A percentile compares a stretch with the other conserved stretches of the same genome.
Conservation (phyloP, 2,888 invertebrate species). For the Cacoxenus indagator region DNA sequence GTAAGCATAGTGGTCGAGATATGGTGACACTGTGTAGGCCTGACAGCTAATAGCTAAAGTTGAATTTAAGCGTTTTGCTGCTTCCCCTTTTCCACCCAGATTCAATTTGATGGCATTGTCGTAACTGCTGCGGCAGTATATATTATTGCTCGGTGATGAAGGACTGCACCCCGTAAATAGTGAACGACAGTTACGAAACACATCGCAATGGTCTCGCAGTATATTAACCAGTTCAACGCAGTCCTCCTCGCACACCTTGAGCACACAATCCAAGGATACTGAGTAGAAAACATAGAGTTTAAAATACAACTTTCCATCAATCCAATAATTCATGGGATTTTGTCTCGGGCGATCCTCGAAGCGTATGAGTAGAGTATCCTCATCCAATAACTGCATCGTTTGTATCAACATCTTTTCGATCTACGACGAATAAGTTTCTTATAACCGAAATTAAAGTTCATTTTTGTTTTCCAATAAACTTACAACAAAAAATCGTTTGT, state of each 20-base stretch:
- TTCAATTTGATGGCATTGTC: slow-evolving; percentile 33
- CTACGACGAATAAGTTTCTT: too few species aligned
- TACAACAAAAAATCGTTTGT: slow-evolving; percentile 56
- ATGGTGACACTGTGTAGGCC: slow-evolving; percentile 93
- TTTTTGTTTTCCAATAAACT: too few species aligned
- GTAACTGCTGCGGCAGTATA: slow-evolving; percentile 73
- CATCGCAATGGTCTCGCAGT: slow-evolving; percentile 92
- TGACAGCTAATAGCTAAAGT: slow-evolving; percentile 96
- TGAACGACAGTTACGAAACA: slow-evolving; percentile 89
- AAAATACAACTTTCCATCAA: slow-evolving; percentile 30
- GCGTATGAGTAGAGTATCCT: slow-evolving; percentile 89
- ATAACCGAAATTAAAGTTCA: too few species aligned
- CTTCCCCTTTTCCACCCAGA: slow-evolving; percentile 88
- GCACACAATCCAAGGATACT: slow-evolving; percentile 84
- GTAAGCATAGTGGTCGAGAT: slow-evolving; percentile 90
- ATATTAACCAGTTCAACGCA: slow-evolving; percentile 86
- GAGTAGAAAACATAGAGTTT: slow-evolving; percentile 90
- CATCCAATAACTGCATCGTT: slow-evolving; percentile 96
- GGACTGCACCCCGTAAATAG: slow-evolving; percentile 86
- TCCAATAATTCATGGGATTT: background rate
- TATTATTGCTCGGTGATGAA: slow-evolving; percentile 92
- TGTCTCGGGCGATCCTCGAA: slow-evolving; percentile 75
- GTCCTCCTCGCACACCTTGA: slow-evolving; percentile 91
- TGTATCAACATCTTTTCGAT: slow-evolving; percentile 87
- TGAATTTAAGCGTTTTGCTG: slow-evolving; percentile 88